These are phyloP conservation scores for Hirundo rustica DNA, from an alignment of 2,797 vertebrate genomes.

Conservation along the genomic window DNA sequence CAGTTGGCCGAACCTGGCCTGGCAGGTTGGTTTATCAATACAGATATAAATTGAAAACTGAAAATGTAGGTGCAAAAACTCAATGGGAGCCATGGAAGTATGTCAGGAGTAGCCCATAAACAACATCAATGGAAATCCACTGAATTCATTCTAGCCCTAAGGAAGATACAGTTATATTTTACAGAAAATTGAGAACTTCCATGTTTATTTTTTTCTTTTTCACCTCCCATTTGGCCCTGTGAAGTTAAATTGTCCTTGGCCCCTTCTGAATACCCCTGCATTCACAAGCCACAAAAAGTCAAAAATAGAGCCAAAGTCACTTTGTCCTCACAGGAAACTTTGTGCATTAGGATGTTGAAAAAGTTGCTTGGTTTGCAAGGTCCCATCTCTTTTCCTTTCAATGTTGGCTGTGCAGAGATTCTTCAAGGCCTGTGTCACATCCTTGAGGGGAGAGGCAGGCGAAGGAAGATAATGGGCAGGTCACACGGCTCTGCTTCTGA, in stretches of 20 bases:
- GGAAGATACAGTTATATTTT: background rate
- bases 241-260: background rate
- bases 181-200: background rate
- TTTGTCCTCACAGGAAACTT: background rate
- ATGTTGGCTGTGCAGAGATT: background rate
- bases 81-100: background rate
- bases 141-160: background rate
- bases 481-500: background rate
- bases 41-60: rapidly evolving
- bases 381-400: background rate
- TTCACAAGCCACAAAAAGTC: background rate
- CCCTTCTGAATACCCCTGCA: background rate
- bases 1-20: background rate
- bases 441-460: background rate
- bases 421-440: background rate
- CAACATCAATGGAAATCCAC: background rate
- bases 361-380: background rate
- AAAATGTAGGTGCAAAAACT: background rate
- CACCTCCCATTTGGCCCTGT: background rate
- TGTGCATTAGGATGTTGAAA: rapidly evolving
- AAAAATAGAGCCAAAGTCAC: background rate
- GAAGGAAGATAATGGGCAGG: background rate
- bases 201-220: background rate
- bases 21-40: background rate
- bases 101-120: background rate